These are phyloP conservation scores for Archocentrus centrarchus DNA, from an alignment of 2,113 vertebrate species.

Conservation along the genomic window DNA sequence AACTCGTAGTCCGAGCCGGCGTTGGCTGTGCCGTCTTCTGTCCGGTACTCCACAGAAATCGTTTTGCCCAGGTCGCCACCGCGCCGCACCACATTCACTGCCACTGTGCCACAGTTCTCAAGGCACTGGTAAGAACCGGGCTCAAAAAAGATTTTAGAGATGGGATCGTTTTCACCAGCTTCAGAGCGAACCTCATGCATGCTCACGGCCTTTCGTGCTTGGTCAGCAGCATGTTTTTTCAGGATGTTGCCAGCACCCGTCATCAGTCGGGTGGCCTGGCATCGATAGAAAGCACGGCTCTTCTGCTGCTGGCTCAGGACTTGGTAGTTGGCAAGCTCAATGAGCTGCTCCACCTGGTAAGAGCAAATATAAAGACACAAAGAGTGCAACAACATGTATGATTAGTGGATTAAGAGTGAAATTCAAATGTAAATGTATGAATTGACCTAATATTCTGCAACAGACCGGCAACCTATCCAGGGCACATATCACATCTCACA, in stretches of 20 bases:
- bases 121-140: slow-evolving; percentile 96
- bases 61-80: slow-evolving; percentile 92
- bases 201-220: slow-evolving; percentile 96
- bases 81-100: slow-evolving; percentile 89
- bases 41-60: slow-evolving; percentile 92
- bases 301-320: slow-evolving; percentile 99
- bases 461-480: neutral
- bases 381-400: neutral
- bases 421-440: neutral
- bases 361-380: slow-evolving; percentile 3
- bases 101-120: slow-evolving; percentile 97
- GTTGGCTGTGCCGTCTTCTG: slow-evolving; percentile 96
- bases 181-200: slow-evolving; percentile 95
- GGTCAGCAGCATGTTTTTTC: slow-evolving; percentile 97
- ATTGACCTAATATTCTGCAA: neutral
- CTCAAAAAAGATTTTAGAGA: slow-evolving; percentile 94
- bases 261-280: slow-evolving; percentile 98
- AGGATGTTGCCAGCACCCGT: slow-evolving; percentile 97
- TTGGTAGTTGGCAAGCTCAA: slow-evolving; percentile 99
- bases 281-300: slow-evolving; percentile 97
- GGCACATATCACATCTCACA: too few species aligned
- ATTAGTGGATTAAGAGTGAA: neutral
- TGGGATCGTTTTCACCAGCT: slow-evolving; percentile 87
- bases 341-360: slow-evolving; percentile 90
- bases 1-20: slow-evolving; percentile 98